Evolutionary conservation across 2,888 invertebrate genomes (phyloP), one percentile per base, ranked within the genome.

Genomic region (Griposia aprilina): DNA sequence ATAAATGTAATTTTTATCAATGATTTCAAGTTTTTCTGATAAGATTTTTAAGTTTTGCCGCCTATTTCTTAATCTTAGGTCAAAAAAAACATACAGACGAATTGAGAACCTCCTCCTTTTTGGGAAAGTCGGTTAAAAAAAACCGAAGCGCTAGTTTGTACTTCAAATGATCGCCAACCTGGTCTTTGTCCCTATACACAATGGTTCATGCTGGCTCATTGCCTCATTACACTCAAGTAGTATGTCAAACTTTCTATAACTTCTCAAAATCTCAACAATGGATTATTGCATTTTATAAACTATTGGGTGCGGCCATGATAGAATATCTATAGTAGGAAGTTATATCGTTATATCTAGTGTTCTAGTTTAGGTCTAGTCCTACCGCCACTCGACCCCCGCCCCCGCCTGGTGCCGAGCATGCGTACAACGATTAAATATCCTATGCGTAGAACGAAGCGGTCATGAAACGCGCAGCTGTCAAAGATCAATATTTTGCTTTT

Each of bases 361-460:
- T 81, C 52, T 81, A 73, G 17, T 11, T 79, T n/a, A 36, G 36
- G 62, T 36, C 36, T 69, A 69, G 69, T 36, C 26, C 41, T 52
- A 55, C 30, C 48, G 45, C 69, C n/a, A 63, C 26, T 15, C 20
- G 30, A 48, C 26, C 4, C 23, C 60, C 30, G 8, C 80, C 69
- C 62, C 17, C 41, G 15, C 60, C 20, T n/a, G 6, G 20, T 17
- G 45, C 59, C 10, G 75, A 57, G 82, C 82, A 85, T 83, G 83
- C 86, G 83, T 57, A 86, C 78, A 59, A 82, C 69, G 62, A n/a
- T n/a, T n/a, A n/a, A 62, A 26, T 83, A 67, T 69, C 65, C 30
- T 74, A 86, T 83, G 84, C 83, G 83, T 87, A 74, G 84, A 74
- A 84, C 71, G 87, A 63, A 83, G 65, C 83, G 79, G 48, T 63